Conservation (phyloP, 1,140 invertebrate species). For the Caenorhabditis elegans region WBcel235 BX284603.4:6261501-6262000, state of each 20-base stretch:
- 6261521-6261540: too few species aligned
- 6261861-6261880: neutral
- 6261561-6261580: too few species aligned
- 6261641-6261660: neutral
- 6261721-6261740: neutral
- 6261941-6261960: neutral
- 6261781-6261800: neutral
- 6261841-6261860: neutral
- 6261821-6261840: neutral
- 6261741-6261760: neutral
- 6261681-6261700: neutral
- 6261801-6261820: neutral
- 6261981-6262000: neutral
- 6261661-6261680: neutral
- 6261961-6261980: neutral
- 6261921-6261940: neutral
- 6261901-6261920: neutral
- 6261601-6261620: neutral
- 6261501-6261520: too few species aligned
- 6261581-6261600: too few species aligned
- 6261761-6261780: neutral
- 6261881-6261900: neutral
- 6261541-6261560: too few species aligned
- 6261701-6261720: neutral
- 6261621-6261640: neutral